Conservation (phyloP, 2,888 invertebrate species). For the Argyresthia albistria region DNA sequence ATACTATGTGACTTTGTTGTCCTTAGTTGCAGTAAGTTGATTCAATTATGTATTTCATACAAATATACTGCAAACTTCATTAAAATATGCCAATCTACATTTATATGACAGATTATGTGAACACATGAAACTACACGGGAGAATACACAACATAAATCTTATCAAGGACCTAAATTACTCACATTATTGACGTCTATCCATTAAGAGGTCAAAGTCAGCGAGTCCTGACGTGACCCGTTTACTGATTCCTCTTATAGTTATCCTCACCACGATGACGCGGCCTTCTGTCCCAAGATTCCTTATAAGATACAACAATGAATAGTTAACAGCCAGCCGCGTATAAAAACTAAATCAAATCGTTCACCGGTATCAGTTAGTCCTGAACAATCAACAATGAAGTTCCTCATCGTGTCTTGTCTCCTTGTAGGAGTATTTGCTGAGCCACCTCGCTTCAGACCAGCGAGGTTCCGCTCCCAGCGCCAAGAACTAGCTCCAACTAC, state of each 20-base stretch:
- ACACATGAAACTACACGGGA: background rate
- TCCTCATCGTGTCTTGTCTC: slow-evolving; percentile 34
- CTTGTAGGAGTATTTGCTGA: slow-evolving; percentile 41
- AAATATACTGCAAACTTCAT: too few species aligned
- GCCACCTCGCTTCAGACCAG: slow-evolving; percentile 55
- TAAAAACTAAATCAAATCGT: slow-evolving; percentile 30
- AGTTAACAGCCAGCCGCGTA: slow-evolving; percentile 30
- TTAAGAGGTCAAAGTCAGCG: slow-evolving; percentile 44
- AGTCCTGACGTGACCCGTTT: slow-evolving; percentile 34
- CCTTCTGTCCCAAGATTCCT: slow-evolving; percentile 24
- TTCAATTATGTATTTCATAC: too few species aligned
- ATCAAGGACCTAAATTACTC: background rate
- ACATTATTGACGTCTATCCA: slow-evolving; percentile 5
- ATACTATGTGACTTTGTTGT: too few species aligned
- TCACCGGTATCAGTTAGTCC: slow-evolving; percentile 16
- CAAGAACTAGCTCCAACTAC: slow-evolving; percentile 56
- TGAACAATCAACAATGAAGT: slow-evolving; percentile 39
- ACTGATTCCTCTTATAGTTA: slow-evolving; percentile 19
- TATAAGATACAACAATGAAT: slow-evolving; percentile 50
- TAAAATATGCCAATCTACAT: too few species aligned
- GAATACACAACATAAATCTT: background rate
- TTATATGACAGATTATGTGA: too few species aligned
- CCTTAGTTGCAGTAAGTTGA: too few species aligned
- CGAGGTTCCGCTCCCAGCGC: slow-evolving; percentile 60
- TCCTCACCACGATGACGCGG: slow-evolving; percentile 26